phyloP scores from a whole-genome alignment of 1,140 invertebrate genomes.

The Anastatus disparis region DNA sequence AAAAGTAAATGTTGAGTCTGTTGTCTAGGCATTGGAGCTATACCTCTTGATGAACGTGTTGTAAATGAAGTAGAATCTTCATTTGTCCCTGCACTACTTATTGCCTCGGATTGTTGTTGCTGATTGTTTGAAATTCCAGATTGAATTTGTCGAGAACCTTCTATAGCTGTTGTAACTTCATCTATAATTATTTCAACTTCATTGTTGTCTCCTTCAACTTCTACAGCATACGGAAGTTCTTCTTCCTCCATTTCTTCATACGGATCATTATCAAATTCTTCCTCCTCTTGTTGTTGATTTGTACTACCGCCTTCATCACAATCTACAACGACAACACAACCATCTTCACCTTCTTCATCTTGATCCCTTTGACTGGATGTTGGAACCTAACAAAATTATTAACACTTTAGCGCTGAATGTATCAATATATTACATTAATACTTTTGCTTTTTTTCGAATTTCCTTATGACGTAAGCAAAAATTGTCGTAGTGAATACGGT shows the following conservation, averaged over 20 bases:
- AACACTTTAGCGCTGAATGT: neutral
- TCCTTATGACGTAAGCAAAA: too few relatives aligned
- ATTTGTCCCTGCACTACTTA: conserved; percentile 68
- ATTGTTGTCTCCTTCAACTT: conserved; percentile 70
- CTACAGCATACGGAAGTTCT: conserved; percentile 65
- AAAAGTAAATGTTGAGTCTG: conserved; percentile 63
- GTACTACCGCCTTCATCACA: conserved; percentile 70
- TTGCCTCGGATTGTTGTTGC: conserved; percentile 68
- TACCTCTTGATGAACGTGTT: conserved; percentile 60
- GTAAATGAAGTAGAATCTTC: conserved; percentile 65
- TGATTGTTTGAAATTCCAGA: conserved; percentile 53
- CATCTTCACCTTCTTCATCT: conserved; percentile 81
- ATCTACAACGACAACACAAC: conserved; percentile 77
- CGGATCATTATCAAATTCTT: conserved; percentile 69
- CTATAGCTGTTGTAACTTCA: conserved; percentile 69
- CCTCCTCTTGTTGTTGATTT: conserved; percentile 69
- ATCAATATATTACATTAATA: too few relatives aligned
- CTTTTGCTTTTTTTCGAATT: too few relatives aligned
- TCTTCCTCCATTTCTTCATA: conserved; percentile 70
- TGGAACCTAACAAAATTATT: conserved; percentile 71
- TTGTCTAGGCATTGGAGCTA: conserved; percentile 61
- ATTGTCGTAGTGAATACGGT: too few relatives aligned
- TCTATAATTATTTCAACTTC: conserved; percentile 74
- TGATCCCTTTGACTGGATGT: conserved; percentile 85
- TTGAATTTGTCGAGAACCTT: conserved; percentile 69